These are phyloP conservation scores for Cryptocephalus primarius DNA, from an alignment of 2,888 invertebrate genomes.

Conservation along the genomic window DNA sequence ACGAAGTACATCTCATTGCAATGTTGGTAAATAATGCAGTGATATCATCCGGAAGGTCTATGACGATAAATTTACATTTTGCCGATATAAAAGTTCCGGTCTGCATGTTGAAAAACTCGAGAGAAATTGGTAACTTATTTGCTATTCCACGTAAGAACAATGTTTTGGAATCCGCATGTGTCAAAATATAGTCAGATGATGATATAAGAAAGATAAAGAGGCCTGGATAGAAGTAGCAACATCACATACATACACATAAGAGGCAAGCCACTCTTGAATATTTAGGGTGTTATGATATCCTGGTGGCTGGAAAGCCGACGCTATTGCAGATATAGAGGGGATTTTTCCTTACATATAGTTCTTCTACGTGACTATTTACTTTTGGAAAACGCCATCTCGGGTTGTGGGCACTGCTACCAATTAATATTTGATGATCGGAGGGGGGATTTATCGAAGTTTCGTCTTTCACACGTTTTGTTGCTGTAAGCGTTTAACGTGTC, in stretches of 20 bases:
- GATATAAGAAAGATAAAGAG: slow-evolving; percentile 28
- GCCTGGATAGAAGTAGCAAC: slow-evolving; percentile 21
- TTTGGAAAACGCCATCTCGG: slow-evolving; percentile 6
- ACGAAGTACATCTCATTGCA: no score
- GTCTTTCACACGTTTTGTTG: no score
- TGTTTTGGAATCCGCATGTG: slow-evolving; percentile 25
- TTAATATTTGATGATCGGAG: not conserved
- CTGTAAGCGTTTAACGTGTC: no score
- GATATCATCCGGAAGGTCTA: no score
- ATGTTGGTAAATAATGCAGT: no score
- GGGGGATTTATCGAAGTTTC: not conserved
- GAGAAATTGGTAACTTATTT: slow-evolving; percentile 12
- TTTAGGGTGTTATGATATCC: slow-evolving; percentile 32
- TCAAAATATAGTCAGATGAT: slow-evolving; percentile 24
- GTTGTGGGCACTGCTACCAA: not conserved
- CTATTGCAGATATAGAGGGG: slow-evolving; percentile 20
- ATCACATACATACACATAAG: slow-evolving; percentile 26
- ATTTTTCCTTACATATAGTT: slow-evolving; percentile 19
- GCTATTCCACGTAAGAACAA: slow-evolving; percentile 26
- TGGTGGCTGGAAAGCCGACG: slow-evolving; percentile 2
- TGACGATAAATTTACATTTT: no score
- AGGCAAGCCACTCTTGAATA: slow-evolving; percentile 33
- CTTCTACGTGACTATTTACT: slow-evolving; percentile 23
- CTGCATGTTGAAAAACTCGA: no score
- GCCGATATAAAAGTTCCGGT: no score